Conservation (phyloP, 2,113 vertebrate species). For the Grammomys surdaster region DNA sequence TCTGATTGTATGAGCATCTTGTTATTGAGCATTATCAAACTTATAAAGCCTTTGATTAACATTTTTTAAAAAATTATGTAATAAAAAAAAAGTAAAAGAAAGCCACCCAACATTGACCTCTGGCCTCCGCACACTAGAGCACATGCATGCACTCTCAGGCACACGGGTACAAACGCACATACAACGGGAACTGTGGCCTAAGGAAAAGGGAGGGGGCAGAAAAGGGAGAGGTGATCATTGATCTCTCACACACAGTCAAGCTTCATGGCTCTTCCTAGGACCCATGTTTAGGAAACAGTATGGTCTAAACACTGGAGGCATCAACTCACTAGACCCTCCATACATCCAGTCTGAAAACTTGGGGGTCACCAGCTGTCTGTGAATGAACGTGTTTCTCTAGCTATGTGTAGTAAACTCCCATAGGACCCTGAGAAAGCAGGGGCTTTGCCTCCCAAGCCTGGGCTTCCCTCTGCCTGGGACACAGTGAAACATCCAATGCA, state of each 20-base stretch:
- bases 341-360: neutral
- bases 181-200: neutral
- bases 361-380: neutral
- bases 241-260: neutral
- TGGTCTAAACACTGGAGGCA: neutral
- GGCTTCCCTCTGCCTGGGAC: neutral
- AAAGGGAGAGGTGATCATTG: too few species aligned
- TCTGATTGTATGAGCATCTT: too few species aligned
- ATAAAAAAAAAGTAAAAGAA: too few species aligned
- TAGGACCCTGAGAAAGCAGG: neutral
- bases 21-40: too few species aligned
- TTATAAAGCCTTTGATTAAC: too few species aligned
- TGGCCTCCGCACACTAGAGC: neutral
- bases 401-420: neutral
- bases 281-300: too few species aligned
- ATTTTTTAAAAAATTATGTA: too few species aligned
- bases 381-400: neutral
- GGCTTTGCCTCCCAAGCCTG: neutral
- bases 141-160: neutral
- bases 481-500: neutral
- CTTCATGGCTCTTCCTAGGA: neutral
- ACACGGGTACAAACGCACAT: neutral
- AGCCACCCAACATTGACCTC: neutral
- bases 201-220: neutral
- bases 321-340: neutral